phyloP scores from a whole-genome alignment of 2,113 vertebrate species.

The Grammomys surdaster region DNA sequence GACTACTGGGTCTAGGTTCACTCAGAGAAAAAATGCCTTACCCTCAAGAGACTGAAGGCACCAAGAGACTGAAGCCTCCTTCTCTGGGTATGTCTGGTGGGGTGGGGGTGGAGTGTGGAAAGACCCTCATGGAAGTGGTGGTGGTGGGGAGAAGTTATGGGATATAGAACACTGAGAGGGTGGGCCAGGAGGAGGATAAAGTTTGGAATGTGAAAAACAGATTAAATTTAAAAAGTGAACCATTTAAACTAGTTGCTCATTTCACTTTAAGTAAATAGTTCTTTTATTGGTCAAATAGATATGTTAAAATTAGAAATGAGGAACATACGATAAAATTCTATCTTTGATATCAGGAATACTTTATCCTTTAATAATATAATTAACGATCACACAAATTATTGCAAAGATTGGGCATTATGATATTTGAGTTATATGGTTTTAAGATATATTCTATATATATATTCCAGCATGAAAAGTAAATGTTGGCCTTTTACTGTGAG shows the following conservation, averaged over 20 bases:
- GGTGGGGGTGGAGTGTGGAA: no score
- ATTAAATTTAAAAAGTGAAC: neutral
- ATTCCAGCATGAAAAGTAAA: neutral
- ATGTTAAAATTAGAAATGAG: neutral
- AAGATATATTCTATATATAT: neutral
- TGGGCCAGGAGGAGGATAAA: no score
- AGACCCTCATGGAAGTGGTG: no score
- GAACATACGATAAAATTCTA: neutral
- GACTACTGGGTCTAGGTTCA: no score
- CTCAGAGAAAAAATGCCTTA: no score
- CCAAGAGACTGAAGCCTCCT: no score
- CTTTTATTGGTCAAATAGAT: neutral
- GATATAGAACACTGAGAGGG: no score
- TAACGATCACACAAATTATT: neutral
- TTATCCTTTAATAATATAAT: neutral
- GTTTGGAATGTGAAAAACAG: no score
- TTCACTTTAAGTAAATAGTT: constrained; percentile 1
- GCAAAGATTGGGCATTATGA: neutral
- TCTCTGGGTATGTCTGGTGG: no score
- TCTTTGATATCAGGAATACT: neutral
- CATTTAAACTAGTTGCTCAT: neutral
- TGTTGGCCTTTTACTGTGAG: neutral
- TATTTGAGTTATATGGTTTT: neutral
- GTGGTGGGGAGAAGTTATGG: no score
- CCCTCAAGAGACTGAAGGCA: no score